Percentiles rank a stretch among this genome's conserved stretches.
These are phyloP conservation scores for Desmophyllum pertusum DNA, from an alignment of 92 coral and sea anemone species.

Conservation along the genomic window DNA sequence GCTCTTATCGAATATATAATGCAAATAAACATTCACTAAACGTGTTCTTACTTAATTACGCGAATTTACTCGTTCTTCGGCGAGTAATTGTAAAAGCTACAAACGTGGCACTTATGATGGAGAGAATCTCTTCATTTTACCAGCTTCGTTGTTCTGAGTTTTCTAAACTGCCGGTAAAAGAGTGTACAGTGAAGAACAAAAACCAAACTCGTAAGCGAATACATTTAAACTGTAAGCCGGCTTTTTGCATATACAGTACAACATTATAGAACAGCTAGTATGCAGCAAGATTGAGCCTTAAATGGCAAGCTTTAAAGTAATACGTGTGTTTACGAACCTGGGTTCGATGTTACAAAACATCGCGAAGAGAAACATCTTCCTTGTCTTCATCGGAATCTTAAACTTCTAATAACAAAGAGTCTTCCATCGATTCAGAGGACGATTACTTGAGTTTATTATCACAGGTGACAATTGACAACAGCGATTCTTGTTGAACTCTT, in stretches of 20 bases:
- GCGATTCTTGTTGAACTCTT: not conserved
- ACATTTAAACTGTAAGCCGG: not conserved
- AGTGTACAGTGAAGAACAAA: not conserved
- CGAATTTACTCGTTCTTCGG: not conserved
- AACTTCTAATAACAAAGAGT: not conserved
- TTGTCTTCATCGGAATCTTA: not conserved
- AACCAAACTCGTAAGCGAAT: not conserved
- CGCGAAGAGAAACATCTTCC: not conserved
- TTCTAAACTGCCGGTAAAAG: not conserved
- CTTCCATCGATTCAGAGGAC: not conserved
- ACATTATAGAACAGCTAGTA: not conserved
- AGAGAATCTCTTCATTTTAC: not conserved
- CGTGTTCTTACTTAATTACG: not conserved
- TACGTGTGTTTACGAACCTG: not conserved
- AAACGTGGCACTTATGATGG: not conserved
- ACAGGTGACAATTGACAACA: not conserved
- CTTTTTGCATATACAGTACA: not conserved
- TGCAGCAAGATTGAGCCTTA: not conserved
- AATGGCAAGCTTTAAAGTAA: not conserved
- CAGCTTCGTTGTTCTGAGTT: not conserved
- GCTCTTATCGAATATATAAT: not conserved
- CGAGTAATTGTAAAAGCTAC: not conserved
- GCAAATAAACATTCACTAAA: not conserved
- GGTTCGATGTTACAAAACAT: conserved; percentile 4
- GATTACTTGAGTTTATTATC: not conserved